Percentiles rank a stretch among this genome's conserved stretches.
These are phyloP conservation scores for Takifugu ocellatus DNA, from an alignment of 2,797 vertebrate species.

Conservation along the genomic window DNA sequence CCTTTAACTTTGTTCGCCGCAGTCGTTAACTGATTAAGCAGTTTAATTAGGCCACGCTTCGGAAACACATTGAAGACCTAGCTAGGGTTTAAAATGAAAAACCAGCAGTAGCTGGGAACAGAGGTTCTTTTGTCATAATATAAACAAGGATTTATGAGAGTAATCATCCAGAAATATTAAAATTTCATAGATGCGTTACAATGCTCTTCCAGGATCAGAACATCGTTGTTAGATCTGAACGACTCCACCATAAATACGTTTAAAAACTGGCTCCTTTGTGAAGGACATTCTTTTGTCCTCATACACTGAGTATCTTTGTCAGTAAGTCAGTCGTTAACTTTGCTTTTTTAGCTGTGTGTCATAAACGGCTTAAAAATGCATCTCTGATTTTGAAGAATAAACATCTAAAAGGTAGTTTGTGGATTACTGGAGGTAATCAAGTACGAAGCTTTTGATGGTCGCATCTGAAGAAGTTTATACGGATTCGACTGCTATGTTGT, in stretches of 20 bases:
- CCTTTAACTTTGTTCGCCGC: slow-evolving; percentile 76
- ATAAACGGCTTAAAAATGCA: too few relatives aligned
- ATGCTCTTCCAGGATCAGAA: neutral
- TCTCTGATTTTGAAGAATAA: too few relatives aligned
- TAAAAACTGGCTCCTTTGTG: too few relatives aligned
- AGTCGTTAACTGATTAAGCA: slow-evolving; percentile 82
- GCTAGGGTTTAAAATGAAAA: slow-evolving; percentile 41
- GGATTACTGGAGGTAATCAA: too few relatives aligned
- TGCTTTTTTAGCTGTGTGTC: too few relatives aligned
- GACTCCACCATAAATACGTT: neutral
- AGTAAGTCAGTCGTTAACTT: too few relatives aligned
- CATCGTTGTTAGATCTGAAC: neutral
- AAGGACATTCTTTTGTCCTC: too few relatives aligned
- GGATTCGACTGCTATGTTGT: too few relatives aligned
- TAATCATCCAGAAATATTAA: slow-evolving; percentile 3
- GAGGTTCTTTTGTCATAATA: slow-evolving; percentile 1
- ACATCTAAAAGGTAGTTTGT: too few relatives aligned
- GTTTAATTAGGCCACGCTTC: slow-evolving; percentile 78
- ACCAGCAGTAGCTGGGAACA: slow-evolving; percentile 36
- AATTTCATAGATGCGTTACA: neutral
- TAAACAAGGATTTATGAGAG: slow-evolving; percentile 10
- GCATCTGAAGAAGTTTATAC: too few relatives aligned
- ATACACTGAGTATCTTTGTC: too few relatives aligned
- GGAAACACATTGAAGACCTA: slow-evolving; percentile 54
- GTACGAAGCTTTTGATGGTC: too few relatives aligned